Conservation (phyloP, 2,888 invertebrate genomes). For the Ariolimax columbianus region DNA sequence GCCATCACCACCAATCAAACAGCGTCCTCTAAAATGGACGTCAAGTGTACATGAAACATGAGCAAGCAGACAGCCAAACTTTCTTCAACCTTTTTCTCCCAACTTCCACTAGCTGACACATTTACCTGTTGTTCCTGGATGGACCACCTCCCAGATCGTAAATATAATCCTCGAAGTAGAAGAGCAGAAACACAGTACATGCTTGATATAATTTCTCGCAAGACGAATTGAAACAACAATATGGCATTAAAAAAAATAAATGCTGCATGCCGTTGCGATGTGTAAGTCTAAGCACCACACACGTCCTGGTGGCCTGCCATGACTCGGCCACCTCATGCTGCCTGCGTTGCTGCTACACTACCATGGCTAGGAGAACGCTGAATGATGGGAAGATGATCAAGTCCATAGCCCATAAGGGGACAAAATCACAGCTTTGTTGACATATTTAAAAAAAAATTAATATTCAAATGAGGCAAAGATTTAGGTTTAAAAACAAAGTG, state of each 20-base stretch:
- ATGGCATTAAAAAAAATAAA: conserved; percentile 28
- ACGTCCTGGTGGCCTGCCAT: conserved; percentile 22
- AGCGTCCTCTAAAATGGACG: not conserved
- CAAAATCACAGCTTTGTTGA: conserved; percentile 46
- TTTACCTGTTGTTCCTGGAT: conserved; percentile 31
- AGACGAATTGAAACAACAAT: conserved; percentile 29
- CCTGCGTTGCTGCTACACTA: conserved; percentile 38
- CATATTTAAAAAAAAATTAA: conserved; percentile 22
- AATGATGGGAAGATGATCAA: conserved; percentile 32
- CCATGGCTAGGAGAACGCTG: conserved; percentile 25
- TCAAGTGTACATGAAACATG: not conserved
- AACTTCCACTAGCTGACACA: not conserved
- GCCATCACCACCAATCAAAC: not conserved
- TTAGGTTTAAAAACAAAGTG: not conserved
- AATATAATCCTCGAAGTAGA: conserved; percentile 20
- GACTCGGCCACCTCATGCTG: conserved; percentile 39
- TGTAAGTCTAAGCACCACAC: conserved; percentile 40
- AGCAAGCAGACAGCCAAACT: conserved; percentile 18
- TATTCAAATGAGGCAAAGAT: not conserved
- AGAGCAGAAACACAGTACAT: conserved; percentile 19
- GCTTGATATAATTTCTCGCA: conserved; percentile 14
- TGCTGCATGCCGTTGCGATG: conserved; percentile 35
- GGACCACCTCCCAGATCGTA: not conserved
- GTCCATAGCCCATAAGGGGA: conserved; percentile 16
- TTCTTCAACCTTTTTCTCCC: not conserved